Evolutionary conservation across 2,797 vertebrate genomes (phyloP).

Genomic region (Chelidonichthys spinosus): DNA sequence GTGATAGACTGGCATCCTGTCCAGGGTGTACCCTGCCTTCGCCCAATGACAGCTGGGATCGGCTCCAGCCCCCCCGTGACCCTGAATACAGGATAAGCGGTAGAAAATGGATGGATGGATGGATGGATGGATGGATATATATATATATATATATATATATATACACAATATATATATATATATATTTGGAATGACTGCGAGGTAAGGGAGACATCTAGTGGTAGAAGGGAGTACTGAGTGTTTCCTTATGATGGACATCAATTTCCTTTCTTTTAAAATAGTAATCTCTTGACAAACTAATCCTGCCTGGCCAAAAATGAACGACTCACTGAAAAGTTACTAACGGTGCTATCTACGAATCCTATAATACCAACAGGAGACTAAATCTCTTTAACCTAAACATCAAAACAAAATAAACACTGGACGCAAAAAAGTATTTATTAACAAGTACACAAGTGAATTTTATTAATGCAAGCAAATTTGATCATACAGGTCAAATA

Average conservation of each 20-base stretch:
- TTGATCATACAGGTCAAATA: constrained; percentile 99
- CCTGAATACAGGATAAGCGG: no score
- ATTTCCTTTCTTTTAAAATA: constrained; percentile 1
- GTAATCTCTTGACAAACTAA: background rate
- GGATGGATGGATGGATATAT: no score
- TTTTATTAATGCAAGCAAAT: constrained; percentile 99
- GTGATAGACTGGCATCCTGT: no score
- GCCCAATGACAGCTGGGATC: no score
- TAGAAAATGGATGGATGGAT: no score
- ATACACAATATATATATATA: no score
- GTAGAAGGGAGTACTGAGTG: background rate
- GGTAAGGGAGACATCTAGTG: constrained; percentile 60
- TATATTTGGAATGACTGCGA: background rate
- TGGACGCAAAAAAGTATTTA: constrained; percentile 63
- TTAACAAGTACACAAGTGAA: constrained; percentile 97
- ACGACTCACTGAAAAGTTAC: background rate
- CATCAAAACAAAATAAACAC: constrained; percentile 40
- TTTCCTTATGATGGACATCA: background rate
- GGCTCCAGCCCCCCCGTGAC: no score
- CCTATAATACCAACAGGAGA: background rate
- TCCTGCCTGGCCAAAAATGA: background rate
- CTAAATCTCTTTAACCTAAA: background rate
- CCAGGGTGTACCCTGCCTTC: no score
- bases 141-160: no score
- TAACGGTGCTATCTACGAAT: background rate